Conservation (phyloP, 2,113 vertebrate genomes). For the Oreotrochilus melanogaster region DNA sequence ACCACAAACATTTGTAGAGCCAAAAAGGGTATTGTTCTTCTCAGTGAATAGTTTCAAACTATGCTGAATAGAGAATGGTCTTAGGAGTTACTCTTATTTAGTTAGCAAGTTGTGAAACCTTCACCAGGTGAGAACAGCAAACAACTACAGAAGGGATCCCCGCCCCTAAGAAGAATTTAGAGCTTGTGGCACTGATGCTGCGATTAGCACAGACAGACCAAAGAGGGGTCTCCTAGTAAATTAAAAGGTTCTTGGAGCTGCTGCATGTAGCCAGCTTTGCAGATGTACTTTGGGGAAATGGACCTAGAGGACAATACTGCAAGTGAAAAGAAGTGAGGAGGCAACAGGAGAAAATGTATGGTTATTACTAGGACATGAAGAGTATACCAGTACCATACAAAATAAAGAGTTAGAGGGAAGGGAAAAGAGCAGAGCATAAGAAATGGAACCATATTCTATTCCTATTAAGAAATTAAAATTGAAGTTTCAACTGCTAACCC, state of each 20-base stretch:
- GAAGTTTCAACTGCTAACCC: neutral
- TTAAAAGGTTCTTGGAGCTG: neutral
- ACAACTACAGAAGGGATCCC: neutral
- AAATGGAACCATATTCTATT: neutral
- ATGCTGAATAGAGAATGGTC: constrained; percentile 31
- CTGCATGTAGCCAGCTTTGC: neutral
- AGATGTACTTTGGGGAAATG: neutral
- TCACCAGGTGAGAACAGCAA: constrained; percentile 39
- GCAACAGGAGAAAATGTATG: neutral
- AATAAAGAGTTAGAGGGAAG: neutral
- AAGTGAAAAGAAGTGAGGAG: neutral
- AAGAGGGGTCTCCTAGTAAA: neutral
- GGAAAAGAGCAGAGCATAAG: neutral
- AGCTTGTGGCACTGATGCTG: neutral
- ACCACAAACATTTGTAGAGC: constrained; percentile 52
- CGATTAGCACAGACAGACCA: neutral
- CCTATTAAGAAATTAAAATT: neutral
- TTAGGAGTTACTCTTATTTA: neutral
- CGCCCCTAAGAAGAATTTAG: neutral
- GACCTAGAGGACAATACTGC: neutral
- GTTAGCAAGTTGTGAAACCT: neutral
- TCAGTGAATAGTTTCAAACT: constrained; percentile 55
- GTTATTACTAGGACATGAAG: neutral
- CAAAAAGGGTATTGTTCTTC: constrained; percentile 63
- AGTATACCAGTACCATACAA: neutral